Percentiles rank a stretch among this genome's conserved stretches.
Evolutionary conservation across 2,888 invertebrate species (phyloP).

Genomic region (Lissonota sp.): DNA sequence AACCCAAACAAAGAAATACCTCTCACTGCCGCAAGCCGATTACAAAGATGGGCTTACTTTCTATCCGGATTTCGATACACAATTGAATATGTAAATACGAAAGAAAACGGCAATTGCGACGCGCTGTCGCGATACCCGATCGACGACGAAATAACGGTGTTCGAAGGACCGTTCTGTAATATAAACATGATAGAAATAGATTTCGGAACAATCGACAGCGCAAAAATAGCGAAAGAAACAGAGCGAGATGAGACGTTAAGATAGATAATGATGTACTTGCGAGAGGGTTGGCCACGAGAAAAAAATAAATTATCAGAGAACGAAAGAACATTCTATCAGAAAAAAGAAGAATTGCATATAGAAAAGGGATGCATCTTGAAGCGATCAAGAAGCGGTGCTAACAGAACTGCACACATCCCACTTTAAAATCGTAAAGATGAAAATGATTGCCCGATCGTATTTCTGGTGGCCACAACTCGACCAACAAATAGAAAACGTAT

Average conservation of each 20-base stretch:
- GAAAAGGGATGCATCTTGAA: not conserved
- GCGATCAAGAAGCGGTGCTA: not conserved
- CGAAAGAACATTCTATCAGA: not conserved
- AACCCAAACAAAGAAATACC: not conserved
- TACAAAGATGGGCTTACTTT: conserved; percentile 12
- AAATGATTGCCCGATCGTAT: conserved; percentile 68
- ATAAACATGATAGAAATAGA: not conserved
- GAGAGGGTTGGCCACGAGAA: not conserved
- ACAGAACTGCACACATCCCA: conserved; percentile 38
- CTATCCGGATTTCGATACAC: not conserved
- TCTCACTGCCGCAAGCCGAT: not conserved
- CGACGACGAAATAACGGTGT: not conserved
- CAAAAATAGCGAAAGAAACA: not conserved
- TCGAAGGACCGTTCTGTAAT: not conserved
- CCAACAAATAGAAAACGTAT: conserved; percentile 26
- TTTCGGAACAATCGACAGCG: not conserved
- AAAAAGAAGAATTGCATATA: not conserved
- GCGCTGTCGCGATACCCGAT: conserved; percentile 47
- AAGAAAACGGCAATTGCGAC: conserved; percentile 49
- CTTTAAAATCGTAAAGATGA: conserved; percentile 70
- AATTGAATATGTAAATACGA: conserved; percentile 32
- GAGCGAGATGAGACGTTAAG: not conserved
- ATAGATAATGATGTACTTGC: not conserved
- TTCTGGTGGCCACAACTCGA: conserved; percentile 20
- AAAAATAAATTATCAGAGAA: not conserved